Base-by-base conservation (phyloP, 2,888 invertebrate genomes). In the Taphrorychus bicolor region DNA sequence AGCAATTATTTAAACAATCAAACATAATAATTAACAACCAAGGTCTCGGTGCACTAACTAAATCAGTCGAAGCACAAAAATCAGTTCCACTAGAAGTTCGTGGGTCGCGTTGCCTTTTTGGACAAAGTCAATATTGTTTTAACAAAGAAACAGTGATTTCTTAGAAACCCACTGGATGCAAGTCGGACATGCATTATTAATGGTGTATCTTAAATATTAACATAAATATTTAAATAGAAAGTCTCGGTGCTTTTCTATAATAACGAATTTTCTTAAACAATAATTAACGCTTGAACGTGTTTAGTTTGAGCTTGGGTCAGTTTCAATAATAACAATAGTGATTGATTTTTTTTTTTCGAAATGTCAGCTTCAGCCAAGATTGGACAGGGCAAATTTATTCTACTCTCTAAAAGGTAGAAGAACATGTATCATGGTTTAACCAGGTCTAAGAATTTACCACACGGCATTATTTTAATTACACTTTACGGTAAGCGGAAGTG, bases 141-240 rank as follows among this genome's bases (percentile, higher is more conserved):
- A 52, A 61, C 61, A 45, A 61, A 61, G 42, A 60, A 54, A 14
- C 32, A 19, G 23, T 18, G 16, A 17, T 41, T 59, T 59, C 59
- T 32, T 21, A 52, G 59, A 52, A 59, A 32, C 32, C 32, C 32
- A 32, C 32, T 58, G 45, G 48, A 59, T 59, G 59, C 59, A 59
- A 59, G 23, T 49, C 22, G 51, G 7, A 32, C 32, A 32, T 32
- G 9, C 32, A 32, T 32, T 32, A 32, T 32, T 32, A 32, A 32
- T 32, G 32, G 3, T 32, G 11, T 32, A 53, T 75, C 74, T 59
- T 74, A 71, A 32, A 72, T 66, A 60, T 69, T 57, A 57, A 56
- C 58, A 52, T 62, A 64, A 64, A 64, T 64, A 59, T 64, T 64
- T 64, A 52, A 51, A 52, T 64, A 64, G 64, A 64, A 64, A 64